phyloP scores from a whole-genome alignment of 2,113 vertebrate species.

The Carassius auratus region DNA sequence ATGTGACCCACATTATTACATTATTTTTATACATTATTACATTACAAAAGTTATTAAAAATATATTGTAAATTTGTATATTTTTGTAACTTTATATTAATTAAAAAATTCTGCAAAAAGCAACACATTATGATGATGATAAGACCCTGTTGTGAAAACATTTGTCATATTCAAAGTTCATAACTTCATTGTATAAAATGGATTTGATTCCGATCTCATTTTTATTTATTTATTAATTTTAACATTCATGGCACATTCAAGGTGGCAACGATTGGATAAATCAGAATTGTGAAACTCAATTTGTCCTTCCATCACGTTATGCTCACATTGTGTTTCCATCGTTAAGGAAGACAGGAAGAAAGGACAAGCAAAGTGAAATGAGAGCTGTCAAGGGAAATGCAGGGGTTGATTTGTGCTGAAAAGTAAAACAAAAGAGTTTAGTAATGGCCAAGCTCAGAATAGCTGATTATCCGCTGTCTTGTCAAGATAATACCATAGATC shows the following conservation, averaged over 20 bases:
- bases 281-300: constrained; percentile 15
- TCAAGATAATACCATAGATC: constrained; percentile 62
- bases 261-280: constrained; percentile 11
- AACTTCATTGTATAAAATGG: background rate
- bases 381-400: constrained; percentile 53
- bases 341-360: constrained; percentile 36
- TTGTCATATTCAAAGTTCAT: background rate
- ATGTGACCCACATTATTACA: too few species aligned
- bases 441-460: constrained; percentile 54
- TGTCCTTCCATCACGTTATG: constrained; percentile 36
- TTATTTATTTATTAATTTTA: constrained; percentile 15
- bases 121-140: too few species aligned
- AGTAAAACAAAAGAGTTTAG: constrained; percentile 60
- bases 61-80: background rate
- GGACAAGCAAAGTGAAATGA: constrained; percentile 45
- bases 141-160: background rate
- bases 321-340: constrained; percentile 26
- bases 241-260: constrained; percentile 11
- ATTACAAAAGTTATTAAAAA: too few species aligned
- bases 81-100: background rate
- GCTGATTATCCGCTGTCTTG: constrained; percentile 62
- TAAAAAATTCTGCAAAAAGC: too few species aligned
- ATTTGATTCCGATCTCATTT: background rate
- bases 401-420: constrained; percentile 60
- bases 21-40: too few species aligned